Conservation (phyloP, 2,113 vertebrate species). For the Pachyramphus minor region DNA sequence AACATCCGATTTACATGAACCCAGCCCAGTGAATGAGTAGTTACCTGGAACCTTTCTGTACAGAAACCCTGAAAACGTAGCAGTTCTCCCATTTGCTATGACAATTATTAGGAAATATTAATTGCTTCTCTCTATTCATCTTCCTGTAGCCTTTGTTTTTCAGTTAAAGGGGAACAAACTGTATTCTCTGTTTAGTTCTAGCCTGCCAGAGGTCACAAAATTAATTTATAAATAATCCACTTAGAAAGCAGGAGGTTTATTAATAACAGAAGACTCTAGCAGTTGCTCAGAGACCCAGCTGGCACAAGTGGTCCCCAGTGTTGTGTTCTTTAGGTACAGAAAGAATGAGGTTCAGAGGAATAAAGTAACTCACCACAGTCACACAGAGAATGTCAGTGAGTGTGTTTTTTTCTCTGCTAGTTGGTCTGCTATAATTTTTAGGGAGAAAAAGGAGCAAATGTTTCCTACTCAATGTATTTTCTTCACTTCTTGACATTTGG, state of each 20-base stretch:
- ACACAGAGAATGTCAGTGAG: neutral
- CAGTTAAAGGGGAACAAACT: neutral
- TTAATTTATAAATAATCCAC: conserved; percentile 30
- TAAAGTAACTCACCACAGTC: neutral
- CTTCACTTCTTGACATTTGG: neutral
- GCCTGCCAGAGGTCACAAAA: conserved; percentile 16
- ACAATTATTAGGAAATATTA: conserved; percentile 51
- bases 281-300: neutral
- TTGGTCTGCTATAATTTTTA: neutral
- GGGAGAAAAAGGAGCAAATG: neutral
- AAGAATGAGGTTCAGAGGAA: neutral
- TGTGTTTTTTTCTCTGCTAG: neutral
- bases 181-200: neutral
- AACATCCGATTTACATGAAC: conserved; percentile 56
- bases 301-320: neutral
- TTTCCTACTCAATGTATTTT: neutral
- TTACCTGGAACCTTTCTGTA: conserved; percentile 49
- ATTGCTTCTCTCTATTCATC: conserved; percentile 16
- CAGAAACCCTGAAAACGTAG: neutral
- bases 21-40: conserved; percentile 35
- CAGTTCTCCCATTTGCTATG: neutral
- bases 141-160: neutral
- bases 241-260: conserved; percentile 5
- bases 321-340: neutral
- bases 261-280: neutral